Evolutionary conservation across 2,113 vertebrate genomes (phyloP).

Genomic region (Epinephelus moara): DNA sequence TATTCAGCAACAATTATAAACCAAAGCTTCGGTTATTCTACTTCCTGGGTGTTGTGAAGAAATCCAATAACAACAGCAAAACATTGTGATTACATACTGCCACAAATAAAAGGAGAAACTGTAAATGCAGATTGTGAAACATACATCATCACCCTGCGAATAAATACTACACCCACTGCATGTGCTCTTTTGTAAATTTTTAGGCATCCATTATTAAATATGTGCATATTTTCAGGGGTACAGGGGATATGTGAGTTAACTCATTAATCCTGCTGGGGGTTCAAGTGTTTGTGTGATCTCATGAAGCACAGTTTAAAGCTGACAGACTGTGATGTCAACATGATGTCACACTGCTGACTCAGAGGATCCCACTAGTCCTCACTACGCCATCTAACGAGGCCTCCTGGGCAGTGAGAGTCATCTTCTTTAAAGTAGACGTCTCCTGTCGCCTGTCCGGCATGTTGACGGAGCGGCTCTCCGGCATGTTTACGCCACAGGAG

Average conservation of each 20-base stretch:
- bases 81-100: slow-evolving; percentile 25
- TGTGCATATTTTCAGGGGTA: not conserved
- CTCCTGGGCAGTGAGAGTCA: slow-evolving; percentile 40
- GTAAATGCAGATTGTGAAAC: slow-evolving; percentile 6
- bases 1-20: not conserved
- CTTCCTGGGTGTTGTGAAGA: too few relatives aligned
- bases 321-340: slow-evolving; percentile 18
- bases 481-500: slow-evolving; percentile 69
- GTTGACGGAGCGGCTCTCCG: slow-evolving; percentile 38
- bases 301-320: slow-evolving; percentile 2
- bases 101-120: not conserved
- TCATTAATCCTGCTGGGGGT: not conserved
- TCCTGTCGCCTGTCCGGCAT: slow-evolving; percentile 25
- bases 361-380: slow-evolving; percentile 8
- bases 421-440: slow-evolving; percentile 48
- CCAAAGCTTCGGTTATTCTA: not conserved
- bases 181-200: not conserved
- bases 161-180: not conserved
- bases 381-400: slow-evolving; percentile 10
- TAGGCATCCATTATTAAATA: not conserved
- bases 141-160: not conserved
- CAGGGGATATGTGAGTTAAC: not conserved
- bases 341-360: slow-evolving; percentile 48
- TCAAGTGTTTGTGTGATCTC: slow-evolving; percentile 19
- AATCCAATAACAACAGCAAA: slow-evolving; percentile 16